Evolutionary conservation across 2,113 vertebrate species (phyloP).

Genomic region (Pedetes capensis): DNA sequence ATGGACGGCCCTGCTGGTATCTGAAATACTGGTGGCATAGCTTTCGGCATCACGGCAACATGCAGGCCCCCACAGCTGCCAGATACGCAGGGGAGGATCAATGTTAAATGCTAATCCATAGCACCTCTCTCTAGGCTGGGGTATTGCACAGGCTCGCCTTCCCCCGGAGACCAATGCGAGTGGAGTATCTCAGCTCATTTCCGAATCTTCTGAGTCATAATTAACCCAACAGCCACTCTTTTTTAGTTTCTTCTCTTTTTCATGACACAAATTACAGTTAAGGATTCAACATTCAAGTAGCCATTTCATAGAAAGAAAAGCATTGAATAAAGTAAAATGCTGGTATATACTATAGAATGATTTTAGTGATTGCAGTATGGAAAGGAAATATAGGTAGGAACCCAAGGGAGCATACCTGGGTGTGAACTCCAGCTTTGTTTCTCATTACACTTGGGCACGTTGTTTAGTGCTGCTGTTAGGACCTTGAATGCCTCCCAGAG

Average conservation of each 20-base stretch:
- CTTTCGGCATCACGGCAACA: no score
- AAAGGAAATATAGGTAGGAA: not conserved
- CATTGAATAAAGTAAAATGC: not conserved
- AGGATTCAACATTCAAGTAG: not conserved
- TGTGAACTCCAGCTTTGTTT: not conserved
- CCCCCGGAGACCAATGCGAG: not conserved
- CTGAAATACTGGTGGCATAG: no score
- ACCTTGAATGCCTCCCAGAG: not conserved
- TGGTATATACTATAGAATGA: not conserved
- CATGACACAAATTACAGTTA: not conserved
- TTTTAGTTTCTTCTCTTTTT: not conserved
- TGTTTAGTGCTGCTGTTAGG: not conserved
- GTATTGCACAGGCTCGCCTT: not conserved
- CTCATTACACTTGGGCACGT: not conserved
- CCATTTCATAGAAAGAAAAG: slow-evolving; percentile 4
- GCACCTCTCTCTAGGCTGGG: not conserved
- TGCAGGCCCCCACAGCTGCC: no score
- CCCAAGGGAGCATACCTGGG: not conserved
- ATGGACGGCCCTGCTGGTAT: no score
- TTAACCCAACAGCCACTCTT: not conserved
- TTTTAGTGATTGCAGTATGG: not conserved
- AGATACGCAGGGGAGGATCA: no score
- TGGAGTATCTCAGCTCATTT: not conserved
- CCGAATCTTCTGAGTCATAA: not conserved
- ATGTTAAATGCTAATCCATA: not conserved